Conservation (phyloP, 2,113 vertebrate species). For the Malurus melanocephalus region DNA sequence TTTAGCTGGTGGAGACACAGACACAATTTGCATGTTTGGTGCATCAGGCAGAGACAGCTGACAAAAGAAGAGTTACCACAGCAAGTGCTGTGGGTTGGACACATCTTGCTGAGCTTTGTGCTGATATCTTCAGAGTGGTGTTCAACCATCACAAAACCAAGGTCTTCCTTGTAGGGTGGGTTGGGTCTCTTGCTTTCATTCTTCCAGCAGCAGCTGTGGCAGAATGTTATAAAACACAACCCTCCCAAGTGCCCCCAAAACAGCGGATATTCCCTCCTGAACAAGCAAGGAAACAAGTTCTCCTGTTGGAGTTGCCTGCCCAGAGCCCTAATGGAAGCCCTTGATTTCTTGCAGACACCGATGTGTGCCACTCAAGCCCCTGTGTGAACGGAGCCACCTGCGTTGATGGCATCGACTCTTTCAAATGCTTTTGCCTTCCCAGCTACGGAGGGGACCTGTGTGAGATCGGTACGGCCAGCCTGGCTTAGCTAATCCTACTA, state of each 20-base stretch:
- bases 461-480: constrained; percentile 90
- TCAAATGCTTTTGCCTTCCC: constrained; percentile 99
- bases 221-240: neutral
- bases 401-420: constrained; percentile 87
- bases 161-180: neutral
- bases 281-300: constrained; percentile 19
- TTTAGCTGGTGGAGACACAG: neutral
- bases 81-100: neutral
- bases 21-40: neutral
- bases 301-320: constrained; percentile 43
- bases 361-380: constrained; percentile 93
- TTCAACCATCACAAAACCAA: neutral
- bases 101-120: neutral
- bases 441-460: constrained; percentile 97
- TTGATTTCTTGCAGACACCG: constrained; percentile 95
- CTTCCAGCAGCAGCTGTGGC: constrained; percentile 54
- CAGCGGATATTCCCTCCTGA: neutral
- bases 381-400: constrained; percentile 98
- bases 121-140: neutral
- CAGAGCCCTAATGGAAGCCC: constrained; percentile 82
- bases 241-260: neutral
- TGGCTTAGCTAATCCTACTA: constrained; percentile 93
- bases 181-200: neutral
- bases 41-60: neutral
- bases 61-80: neutral